A percentile compares a stretch with the other conserved stretches of the same genome.
Conservation (phyloP, 2,113 vertebrate species). For the Monarcha castaneiventris region DNA sequence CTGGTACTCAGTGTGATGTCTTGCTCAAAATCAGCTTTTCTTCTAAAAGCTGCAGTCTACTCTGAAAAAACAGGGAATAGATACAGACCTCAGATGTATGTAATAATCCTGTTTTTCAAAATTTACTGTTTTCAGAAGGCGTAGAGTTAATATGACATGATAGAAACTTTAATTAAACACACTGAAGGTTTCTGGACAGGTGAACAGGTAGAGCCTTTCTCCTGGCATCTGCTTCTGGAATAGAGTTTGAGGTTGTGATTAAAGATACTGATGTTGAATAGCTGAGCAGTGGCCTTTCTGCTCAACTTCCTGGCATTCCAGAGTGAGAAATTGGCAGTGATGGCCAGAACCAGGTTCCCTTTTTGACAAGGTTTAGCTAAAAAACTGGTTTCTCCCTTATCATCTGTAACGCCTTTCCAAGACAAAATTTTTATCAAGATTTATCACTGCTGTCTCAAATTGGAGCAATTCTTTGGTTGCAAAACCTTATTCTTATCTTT, state of each 20-base stretch:
- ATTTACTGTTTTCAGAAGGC: background rate
- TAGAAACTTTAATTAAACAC: background rate
- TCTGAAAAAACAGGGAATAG: background rate
- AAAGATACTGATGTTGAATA: background rate
- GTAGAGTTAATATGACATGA: background rate
- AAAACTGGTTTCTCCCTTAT: background rate
- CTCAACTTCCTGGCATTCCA: background rate
- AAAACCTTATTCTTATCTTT: background rate
- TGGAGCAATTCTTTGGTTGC: background rate
- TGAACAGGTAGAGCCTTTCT: background rate
- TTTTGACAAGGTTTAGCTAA: background rate
- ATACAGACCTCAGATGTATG: background rate
- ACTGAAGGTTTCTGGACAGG: background rate
- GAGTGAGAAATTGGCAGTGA: background rate
- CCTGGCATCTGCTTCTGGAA: background rate
- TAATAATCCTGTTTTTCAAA: background rate
- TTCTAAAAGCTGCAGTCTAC: background rate
- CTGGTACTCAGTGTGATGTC: background rate
- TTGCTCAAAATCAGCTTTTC: background rate
- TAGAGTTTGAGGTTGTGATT: background rate
- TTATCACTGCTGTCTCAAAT: background rate
- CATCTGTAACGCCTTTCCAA: background rate
- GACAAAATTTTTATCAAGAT: background rate
- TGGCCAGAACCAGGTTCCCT: background rate
- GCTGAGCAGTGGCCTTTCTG: background rate